A percentile compares a stretch with the other conserved stretches of the same genome.
These are phyloP conservation scores for Thera obeliscata DNA, from an alignment of 2,888 invertebrate species.

Conservation along the genomic window DNA sequence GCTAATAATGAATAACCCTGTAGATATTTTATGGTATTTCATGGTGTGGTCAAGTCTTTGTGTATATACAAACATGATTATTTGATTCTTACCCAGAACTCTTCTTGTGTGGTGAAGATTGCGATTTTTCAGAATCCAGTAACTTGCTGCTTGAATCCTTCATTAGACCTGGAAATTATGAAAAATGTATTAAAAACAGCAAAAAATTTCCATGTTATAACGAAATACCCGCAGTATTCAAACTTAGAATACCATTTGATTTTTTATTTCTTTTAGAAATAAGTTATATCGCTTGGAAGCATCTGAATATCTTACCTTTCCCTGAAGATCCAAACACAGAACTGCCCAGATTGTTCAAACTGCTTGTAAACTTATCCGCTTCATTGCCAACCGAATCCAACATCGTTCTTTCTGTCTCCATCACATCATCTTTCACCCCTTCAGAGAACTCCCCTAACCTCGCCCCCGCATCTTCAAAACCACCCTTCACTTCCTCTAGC, in stretches of 20 bases:
- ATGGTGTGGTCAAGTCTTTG: conserved; percentile 3
- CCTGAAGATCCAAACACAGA: conserved; percentile 78
- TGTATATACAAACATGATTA: neutral
- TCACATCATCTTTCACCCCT: conserved; percentile 49
- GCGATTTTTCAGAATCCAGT: conserved; percentile 76
- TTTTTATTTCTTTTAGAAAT: too few relatives aligned
- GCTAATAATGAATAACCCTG: too few relatives aligned
- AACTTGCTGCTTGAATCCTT: conserved; percentile 78
- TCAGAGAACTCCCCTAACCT: conserved; percentile 60
- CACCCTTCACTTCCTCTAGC: conserved; percentile 70
- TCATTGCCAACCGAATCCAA: conserved; percentile 62
- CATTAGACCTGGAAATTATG: conserved; percentile 66
- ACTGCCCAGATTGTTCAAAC: conserved; percentile 76
- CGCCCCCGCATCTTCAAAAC: conserved; percentile 58
- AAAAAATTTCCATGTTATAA: too few relatives aligned
- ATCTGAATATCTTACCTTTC: conserved; percentile 61
- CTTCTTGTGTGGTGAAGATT: conserved; percentile 77
- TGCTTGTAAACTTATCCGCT: conserved; percentile 74
- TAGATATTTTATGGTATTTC: conserved; percentile 18
- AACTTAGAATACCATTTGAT: too few relatives aligned
- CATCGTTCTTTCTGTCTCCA: conserved; percentile 54
- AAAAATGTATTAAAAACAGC: neutral
- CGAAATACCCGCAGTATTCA: too few relatives aligned
- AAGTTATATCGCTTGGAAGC: too few relatives aligned
- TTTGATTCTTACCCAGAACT: conserved; percentile 72